Conservation (phyloP, 2,888 invertebrate genomes). For the Anthophora plumipes region DNA sequence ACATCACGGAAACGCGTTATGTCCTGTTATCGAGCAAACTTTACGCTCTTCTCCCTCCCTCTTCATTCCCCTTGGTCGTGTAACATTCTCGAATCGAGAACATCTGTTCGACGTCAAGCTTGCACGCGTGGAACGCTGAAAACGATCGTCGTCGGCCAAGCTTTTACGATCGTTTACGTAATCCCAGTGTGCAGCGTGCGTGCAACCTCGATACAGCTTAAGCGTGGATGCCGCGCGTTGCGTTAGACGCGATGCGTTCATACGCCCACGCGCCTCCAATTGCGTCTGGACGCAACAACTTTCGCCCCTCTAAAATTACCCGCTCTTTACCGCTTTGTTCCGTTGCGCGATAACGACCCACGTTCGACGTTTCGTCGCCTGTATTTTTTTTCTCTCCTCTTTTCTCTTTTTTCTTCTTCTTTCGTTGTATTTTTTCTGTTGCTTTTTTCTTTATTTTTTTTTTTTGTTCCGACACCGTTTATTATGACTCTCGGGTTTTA, state of each 20-base stretch:
- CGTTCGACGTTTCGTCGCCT: constrained; percentile 18
- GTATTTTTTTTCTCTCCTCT: not conserved
- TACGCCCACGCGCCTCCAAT: constrained; percentile 60
- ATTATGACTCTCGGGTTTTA: constrained; percentile 3
- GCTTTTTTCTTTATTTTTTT: too few species aligned
- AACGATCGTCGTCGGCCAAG: constrained; percentile 26
- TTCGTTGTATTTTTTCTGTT: too few species aligned
- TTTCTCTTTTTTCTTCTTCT: too few species aligned
- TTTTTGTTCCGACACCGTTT: not conserved
- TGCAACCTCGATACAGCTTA: constrained; percentile 37
- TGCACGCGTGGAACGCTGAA: constrained; percentile 29
- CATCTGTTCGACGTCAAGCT: constrained; percentile 50
- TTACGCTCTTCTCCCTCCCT: not conserved
- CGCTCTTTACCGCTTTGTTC: constrained; percentile 19
- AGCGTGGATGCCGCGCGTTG: constrained; percentile 50
- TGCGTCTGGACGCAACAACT: constrained; percentile 43
- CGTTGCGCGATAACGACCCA: constrained; percentile 2
- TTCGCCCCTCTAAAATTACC: constrained; percentile 51
- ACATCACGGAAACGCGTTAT: constrained; percentile 22
- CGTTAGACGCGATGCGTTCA: constrained; percentile 37
- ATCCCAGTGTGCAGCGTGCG: constrained; percentile 42
- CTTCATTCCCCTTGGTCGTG: not conserved
- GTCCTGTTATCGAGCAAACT: not conserved
- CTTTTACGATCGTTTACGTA: constrained; percentile 63
- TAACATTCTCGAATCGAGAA: constrained; percentile 11